These are phyloP conservation scores for Epizoanthus stellaris DNA, from an alignment of 92 coral and sea anemone species.

Conservation along the genomic window DNA sequence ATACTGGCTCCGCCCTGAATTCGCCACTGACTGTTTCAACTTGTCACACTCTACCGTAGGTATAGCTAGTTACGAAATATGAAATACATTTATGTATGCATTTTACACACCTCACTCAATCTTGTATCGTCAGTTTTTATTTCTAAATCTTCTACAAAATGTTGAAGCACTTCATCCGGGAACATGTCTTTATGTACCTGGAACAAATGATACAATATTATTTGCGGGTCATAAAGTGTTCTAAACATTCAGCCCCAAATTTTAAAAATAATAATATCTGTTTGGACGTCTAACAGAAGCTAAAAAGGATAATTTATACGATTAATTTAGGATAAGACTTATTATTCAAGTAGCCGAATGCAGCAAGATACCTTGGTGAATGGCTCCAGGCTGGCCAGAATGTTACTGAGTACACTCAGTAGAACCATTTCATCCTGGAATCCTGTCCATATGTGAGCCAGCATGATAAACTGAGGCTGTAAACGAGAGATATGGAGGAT, in stretches of 20 bases:
- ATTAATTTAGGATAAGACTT: background rate
- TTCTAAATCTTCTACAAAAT: conserved; percentile 69
- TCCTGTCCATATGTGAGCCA: conserved; percentile 97
- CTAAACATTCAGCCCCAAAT: background rate
- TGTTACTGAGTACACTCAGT: conserved; percentile 96
- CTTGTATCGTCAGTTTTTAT: conserved; percentile 89
- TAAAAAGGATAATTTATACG: no score
- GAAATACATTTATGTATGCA: background rate
- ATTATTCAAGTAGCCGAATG: background rate
- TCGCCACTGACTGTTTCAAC: no score
- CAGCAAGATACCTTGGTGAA: conserved; percentile 77
- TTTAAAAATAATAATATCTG: background rate
- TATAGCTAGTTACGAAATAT: no score
- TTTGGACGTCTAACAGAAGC: background rate
- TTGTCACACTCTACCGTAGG: no score
- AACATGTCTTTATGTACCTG: conserved; percentile 86
- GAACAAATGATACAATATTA: background rate
- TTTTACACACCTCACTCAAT: conserved; percentile 68
- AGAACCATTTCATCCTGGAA: conserved; percentile 99
- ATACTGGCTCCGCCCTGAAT: no score
- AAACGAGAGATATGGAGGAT: background rate
- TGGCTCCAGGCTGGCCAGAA: conserved; percentile 93
- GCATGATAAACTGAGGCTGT: conserved; percentile 96
- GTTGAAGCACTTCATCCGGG: conserved; percentile 74
- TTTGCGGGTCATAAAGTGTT: background rate